Percentiles rank a stretch among this genome's conserved stretches.
Evolutionary conservation across 2,888 invertebrate genomes (phyloP).

Genomic region (Plagiodera versicolora): DNA sequence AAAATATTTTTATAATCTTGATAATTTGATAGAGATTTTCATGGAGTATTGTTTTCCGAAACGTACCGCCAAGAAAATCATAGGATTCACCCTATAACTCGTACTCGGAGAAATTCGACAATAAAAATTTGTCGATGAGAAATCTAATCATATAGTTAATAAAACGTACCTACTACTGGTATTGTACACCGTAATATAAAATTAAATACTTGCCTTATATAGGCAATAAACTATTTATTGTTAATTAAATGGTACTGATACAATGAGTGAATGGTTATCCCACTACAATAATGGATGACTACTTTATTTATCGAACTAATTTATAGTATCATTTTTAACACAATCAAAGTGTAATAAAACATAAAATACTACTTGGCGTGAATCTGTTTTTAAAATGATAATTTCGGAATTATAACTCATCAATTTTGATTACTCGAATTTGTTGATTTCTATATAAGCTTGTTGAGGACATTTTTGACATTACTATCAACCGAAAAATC

Average conservation of each 20-base stretch:
- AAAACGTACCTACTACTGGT: conserved; percentile 18
- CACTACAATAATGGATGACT: conserved; percentile 9
- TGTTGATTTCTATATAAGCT: not conserved
- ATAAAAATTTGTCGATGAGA: conserved; percentile 14
- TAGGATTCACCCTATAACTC: too few species aligned
- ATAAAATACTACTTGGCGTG: not conserved
- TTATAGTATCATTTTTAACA: conserved; percentile 1
- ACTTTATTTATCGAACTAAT: conserved; percentile 5
- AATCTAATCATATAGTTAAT: conserved; percentile 19
- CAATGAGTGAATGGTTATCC: conserved; percentile 5
- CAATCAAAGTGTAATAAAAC: not conserved
- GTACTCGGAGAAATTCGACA: not conserved
- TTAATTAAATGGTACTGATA: conserved; percentile 25
- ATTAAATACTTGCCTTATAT: conserved; percentile 17
- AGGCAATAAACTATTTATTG: conserved; percentile 25
- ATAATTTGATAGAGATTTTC: too few species aligned
- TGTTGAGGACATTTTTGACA: too few species aligned
- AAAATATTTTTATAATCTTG: too few species aligned
- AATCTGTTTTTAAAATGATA: not conserved
- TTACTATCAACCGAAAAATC: too few species aligned
- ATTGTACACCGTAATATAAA: conserved; percentile 20
- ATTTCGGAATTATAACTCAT: not conserved
- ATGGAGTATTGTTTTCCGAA: too few species aligned
- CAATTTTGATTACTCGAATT: not conserved
- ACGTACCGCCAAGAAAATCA: too few species aligned